Evolutionary conservation across 1,140 invertebrate genomes (phyloP), one percentile per base, ranked within the genome.

Genomic region (Bombus picipes): DNA sequence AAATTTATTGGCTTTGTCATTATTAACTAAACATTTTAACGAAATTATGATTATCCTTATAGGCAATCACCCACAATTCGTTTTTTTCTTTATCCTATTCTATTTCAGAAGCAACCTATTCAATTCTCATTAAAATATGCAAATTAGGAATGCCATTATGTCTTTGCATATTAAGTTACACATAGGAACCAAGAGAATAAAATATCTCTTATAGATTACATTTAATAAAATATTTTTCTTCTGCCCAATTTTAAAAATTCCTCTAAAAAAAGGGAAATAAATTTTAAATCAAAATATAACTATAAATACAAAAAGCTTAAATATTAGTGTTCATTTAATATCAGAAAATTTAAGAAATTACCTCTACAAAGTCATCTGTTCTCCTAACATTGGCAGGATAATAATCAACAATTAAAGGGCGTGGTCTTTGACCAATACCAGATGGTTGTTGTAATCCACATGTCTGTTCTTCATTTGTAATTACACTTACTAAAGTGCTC

Each of bases 361-460:
- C 91, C 47, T 93, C 89, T 76, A 90, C 91, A 77, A 90, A 90
- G 57, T 95, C 94, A 12, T 95, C 95, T 28, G 88, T 62, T 72
- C 92, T 91, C 87, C 93, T 93, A 22, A 92, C 87, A 88, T 94
- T 94, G 3, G 92, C 93, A n/a, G 94, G 94, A 92, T 95, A 95
- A 88, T 94, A 95, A 89, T 97, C 96, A 25, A 96, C 92, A 1
- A 96, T 95, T 59, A 97, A 93, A 8, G 97, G 97, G 89, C 97
- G 96, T 3, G 98, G 97, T 88, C 97, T 95, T 93, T 98, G 97
- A 1, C 98, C 98, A 82, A 98, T 97, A 3, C 97, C 97, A 70
- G 96, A 93, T 1, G 97, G 97, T 91, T 98, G 97, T 82, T 96
- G 96, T 2, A 98, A 93, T 3, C 97, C 97, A 18, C 97, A 95